Evolutionary conservation across 2,113 vertebrate species (phyloP), one percentile per base, ranked within the genome.

Genomic region (Rhizomys pruinosus): DNA sequence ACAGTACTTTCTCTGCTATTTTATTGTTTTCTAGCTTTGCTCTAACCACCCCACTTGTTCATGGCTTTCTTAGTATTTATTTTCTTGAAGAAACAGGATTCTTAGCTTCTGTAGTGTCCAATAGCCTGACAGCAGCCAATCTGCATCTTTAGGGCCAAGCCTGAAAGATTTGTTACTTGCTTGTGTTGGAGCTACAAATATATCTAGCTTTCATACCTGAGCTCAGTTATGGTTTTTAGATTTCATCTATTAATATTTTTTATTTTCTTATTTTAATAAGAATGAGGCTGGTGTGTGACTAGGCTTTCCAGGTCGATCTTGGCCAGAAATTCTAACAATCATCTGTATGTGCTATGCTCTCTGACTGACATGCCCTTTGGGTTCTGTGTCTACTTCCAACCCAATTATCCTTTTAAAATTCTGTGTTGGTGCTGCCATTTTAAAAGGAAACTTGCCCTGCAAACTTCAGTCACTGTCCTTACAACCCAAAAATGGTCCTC

Each of bases 341-440:
- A 22, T n/a, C 44, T 84, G 55, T 68, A 10, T 3, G 37, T 79
- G 47, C 27, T 85, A 16, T 68, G 91, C 59, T 91, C 27, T 66
- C 72, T 19, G 5, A 9, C 37, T 79, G 74, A 42, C 4, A 23
- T 66, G 11, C 37, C 23, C 82, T 52, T 57, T 93, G n/a, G 61
- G 25, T 39, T 27, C 12, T 3, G 1, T 32, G 23, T 77, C 44
- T 74, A 16, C 29, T 4, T 12, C n/a, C 79, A 39, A 63, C 25
- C 44, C 68, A 76, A 80, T 66, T 84, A 80, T 63, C 32, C 32
- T 69, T 84, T 92, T 84, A 76, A 90, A 20, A 71, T 7, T 93
- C 22, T 73, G 19, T 12, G 76, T 89, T 69, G 32, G 0, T 42
- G 19, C n/a, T 64, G 23, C 0, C 27, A 81, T 82, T n/a, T 37